Percentiles rank a stretch among this genome's conserved stretches.
phyloP scores from a whole-genome alignment of 1,140 invertebrate genomes.

The Drosophila nannoptera region DNA sequence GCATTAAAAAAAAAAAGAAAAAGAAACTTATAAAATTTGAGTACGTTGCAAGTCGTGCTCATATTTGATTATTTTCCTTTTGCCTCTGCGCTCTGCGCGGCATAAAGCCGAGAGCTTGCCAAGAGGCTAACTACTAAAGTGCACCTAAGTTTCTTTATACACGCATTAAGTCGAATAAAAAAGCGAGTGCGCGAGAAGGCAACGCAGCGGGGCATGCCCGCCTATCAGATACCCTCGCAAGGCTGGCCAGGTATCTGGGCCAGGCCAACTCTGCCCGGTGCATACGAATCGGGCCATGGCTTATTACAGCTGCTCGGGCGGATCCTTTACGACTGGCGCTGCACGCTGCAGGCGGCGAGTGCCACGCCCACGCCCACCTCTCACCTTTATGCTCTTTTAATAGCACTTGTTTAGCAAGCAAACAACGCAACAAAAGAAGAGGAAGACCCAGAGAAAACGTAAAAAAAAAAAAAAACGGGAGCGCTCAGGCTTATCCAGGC shows the following conservation, averaged over 20 bases:
- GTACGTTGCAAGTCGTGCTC: conserved; percentile 17
- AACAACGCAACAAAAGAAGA: conserved; percentile 54
- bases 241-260: conserved; percentile 1
- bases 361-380: conserved; percentile 48
- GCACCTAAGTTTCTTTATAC: conserved; percentile 62
- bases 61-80: conserved; percentile 24
- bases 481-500: conserved; percentile 25
- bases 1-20: no score
- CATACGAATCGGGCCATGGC: conserved; percentile 42
- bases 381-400: conserved; percentile 74
- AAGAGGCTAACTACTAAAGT: conserved; percentile 68
- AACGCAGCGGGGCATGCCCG: not conserved
- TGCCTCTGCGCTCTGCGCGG: conserved; percentile 28
- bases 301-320: conserved; percentile 45
- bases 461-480: conserved; percentile 59
- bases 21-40: conserved; percentile 69
- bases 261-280: conserved; percentile 21
- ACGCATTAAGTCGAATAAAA: conserved; percentile 37
- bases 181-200: conserved; percentile 10
- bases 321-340: conserved; percentile 55
- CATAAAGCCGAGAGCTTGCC: conserved; percentile 47
- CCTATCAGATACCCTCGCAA: not conserved
- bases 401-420: conserved; percentile 76
- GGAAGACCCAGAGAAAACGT: conserved; percentile 23
- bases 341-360: conserved; percentile 22